Base-by-base conservation (phyloP, 64 coral and sea anemone genomes). In the Orbicella faveolata region DNA sequence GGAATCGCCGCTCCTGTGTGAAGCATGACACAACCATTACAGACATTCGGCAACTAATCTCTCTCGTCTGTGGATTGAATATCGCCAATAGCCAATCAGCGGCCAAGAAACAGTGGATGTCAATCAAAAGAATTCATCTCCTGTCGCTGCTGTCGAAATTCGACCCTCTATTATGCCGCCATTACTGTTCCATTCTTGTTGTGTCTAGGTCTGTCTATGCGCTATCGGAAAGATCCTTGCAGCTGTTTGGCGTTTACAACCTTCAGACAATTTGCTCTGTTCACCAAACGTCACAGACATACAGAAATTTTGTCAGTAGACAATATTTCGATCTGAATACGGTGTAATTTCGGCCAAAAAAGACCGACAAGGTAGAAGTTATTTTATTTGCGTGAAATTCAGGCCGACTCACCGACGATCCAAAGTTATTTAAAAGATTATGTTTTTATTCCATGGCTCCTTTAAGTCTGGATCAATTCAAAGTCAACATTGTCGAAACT, bases 61-160 rank as follows among this genome's bases (percentile, higher is more conserved):
- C 21, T 34, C 15, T 1, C 16, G 23, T 34, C 62, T 35, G 65
- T 83, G 57, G 8, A 17, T 10, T 36, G 35, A 36, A 66, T 70
- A 51, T 84, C 81, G 11, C 7, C 35, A 48, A 48, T 23, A 84
- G 62, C 81, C 81, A 84, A 84, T 84, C 80, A 83, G 80, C 37
- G 25, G 75, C 75, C 13, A 34, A 15, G 80, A 44, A 30, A 37
- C 7, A 12, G 59, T 4, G 79, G 34, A 66, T 37, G 80, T 66
- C 80, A 83, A 64, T 83, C 80, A 83, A 76, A 3, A 48, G 26
- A 39, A 34, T 39, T 48, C 44, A 48, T 61, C 52, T 16, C 55
- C 67, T 30, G 10, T 25, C 21, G 21, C 67, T 66, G 19, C 30
- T 13, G 57, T 66, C 33, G 57, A 57, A 83, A 65, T 36, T 65